These are phyloP conservation scores for Anas platyrhynchos DNA, from an alignment of 2,113 vertebrate genomes.

Conservation along the genomic window DNA sequence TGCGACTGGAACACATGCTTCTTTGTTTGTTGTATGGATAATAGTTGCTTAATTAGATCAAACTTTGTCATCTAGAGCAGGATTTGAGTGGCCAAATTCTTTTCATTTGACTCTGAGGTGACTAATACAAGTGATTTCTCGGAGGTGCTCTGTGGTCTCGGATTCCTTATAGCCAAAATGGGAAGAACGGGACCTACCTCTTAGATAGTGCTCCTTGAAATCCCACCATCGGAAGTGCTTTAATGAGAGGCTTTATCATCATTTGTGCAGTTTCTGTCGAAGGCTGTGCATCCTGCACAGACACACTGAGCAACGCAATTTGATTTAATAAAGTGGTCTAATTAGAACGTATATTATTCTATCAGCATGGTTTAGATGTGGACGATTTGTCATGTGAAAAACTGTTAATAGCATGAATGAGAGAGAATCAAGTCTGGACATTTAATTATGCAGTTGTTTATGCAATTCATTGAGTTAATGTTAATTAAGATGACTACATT, in stretches of 20 bases:
- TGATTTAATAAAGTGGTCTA: conserved; percentile 17
- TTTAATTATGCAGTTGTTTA: conserved; percentile 20
- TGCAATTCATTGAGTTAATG: not conserved
- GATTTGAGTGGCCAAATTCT: not conserved
- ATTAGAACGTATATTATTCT: not conserved
- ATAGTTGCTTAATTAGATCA: conserved; percentile 29
- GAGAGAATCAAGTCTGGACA: not conserved
- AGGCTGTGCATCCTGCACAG: not conserved
- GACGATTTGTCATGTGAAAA: not conserved
- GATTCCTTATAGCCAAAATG: not conserved
- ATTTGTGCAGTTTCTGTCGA: not conserved
- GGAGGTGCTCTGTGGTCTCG: not conserved
- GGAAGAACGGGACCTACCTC: not conserved
- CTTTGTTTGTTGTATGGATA: conserved; percentile 27
- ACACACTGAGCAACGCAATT: not conserved
- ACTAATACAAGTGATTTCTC: not conserved
- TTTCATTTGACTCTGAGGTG: not conserved
- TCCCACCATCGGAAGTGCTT: not conserved
- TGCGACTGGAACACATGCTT: conserved; percentile 1
- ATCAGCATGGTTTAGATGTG: not conserved
- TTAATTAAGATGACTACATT: conserved; percentile 18
- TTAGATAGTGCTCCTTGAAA: not conserved
- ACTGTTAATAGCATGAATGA: conserved; percentile 12
- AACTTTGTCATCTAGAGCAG: not conserved
- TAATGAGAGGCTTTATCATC: not conserved